These are phyloP conservation scores for Dioctria rufipes DNA, from an alignment of 2,888 invertebrate genomes.

Conservation along the genomic window DNA sequence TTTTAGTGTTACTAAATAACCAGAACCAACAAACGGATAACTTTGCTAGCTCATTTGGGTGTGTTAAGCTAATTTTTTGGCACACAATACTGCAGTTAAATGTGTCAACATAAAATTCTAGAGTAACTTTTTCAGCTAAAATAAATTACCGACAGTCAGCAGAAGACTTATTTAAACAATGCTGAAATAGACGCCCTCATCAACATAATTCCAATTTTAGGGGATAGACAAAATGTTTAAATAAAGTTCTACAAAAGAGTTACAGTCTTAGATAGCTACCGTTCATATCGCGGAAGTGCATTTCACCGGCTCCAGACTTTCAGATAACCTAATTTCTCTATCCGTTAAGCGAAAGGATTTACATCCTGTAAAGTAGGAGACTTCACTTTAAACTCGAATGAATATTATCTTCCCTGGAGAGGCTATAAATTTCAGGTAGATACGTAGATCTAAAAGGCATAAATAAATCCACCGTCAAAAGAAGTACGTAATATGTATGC, in stretches of 20 bases:
- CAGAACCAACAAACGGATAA: conserved; percentile 8
- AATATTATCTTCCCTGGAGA: conserved; percentile 21
- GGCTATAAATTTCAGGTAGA: conserved; percentile 39
- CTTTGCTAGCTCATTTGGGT: conserved; percentile 13
- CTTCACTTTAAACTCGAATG: background rate
- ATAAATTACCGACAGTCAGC: conserved; percentile 36
- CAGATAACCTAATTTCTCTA: conserved; percentile 44
- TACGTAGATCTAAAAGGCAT: conserved; percentile 42
- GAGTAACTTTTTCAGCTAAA: conserved; percentile 20
- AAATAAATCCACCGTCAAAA: conserved; percentile 49
- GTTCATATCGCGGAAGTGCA: conserved; percentile 36
- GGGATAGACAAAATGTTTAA: conserved; percentile 1
- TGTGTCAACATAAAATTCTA: conserved; percentile 45
- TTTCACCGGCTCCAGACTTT: conserved; percentile 29
- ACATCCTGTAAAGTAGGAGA: conserved; percentile 18
- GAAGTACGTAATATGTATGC: conserved; percentile 15
- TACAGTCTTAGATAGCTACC: background rate
- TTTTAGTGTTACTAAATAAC: background rate
- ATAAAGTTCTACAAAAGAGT: background rate
- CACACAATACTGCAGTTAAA: conserved; percentile 44
- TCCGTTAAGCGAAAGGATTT: conserved; percentile 38
- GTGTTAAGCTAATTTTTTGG: conserved; percentile 34
- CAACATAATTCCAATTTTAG: conserved; percentile 43
- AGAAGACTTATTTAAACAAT: conserved; percentile 34
- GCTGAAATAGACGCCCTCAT: conserved; percentile 41